A percentile compares a stretch with the other conserved stretches of the same genome.
Evolutionary conservation across 2,797 vertebrate species (phyloP).

Genomic region (Tapirus indicus): DNA sequence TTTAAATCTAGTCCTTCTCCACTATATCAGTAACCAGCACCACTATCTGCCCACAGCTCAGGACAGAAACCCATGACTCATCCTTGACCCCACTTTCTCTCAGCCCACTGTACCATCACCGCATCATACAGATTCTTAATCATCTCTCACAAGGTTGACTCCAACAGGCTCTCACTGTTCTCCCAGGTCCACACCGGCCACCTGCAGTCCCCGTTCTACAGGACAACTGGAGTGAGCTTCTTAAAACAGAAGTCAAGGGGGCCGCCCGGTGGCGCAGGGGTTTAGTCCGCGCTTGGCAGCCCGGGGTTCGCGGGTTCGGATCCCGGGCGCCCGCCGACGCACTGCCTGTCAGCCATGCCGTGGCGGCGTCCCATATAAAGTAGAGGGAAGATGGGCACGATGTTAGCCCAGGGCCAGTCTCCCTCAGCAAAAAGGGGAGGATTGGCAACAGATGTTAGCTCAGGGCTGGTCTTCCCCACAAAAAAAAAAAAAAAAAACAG

Average conservation of each 20-base stretch:
- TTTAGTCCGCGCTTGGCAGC: no score
- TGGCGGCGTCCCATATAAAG: no score
- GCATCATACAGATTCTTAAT: neutral
- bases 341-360: no score
- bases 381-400: no score
- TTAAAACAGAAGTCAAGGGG: neutral
- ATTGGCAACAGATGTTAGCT: no score
- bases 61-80: neutral
- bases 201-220: neutral
- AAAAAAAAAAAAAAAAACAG: no score
- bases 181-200: rapidly evolving
- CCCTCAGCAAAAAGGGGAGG: no score
- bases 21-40: neutral
- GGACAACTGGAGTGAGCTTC: neutral
- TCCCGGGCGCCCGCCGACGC: no score
- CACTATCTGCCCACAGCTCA: neutral
- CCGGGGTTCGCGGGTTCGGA: no score
- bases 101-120: neutral
- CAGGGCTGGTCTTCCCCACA: no score
- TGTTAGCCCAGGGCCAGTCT: no score
- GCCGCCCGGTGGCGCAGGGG: no score
- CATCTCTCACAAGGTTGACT: neutral
- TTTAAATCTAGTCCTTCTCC: neutral
- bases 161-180: neutral
- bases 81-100: neutral